Evolutionary conservation across 2,113 vertebrate genomes (phyloP).

Genomic region (Xenopus tropicalis): DNA sequence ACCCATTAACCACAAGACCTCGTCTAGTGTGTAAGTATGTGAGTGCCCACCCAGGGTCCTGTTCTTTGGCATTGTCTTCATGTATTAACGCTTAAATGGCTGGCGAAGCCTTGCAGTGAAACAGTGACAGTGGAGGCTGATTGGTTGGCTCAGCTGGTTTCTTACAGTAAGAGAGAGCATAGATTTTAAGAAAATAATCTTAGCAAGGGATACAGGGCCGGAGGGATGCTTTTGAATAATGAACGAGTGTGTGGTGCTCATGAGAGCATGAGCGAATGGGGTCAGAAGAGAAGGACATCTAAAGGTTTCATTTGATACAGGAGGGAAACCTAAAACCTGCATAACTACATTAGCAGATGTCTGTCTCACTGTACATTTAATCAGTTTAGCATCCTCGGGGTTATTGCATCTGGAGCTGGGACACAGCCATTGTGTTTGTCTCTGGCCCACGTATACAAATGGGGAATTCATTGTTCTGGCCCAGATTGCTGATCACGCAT

Average conservation of each 20-base stretch:
- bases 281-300: conserved; percentile 44
- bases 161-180: no score
- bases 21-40: no score
- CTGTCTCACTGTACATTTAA: conserved; percentile 48
- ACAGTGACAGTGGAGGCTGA: no score
- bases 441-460: neutral
- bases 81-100: no score
- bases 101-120: no score
- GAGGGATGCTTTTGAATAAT: conserved; percentile 53
- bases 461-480: neutral
- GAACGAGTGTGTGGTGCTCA: conserved; percentile 46
- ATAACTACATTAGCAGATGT: conserved; percentile 45
- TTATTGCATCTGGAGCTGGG: conserved; percentile 22
- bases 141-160: no score
- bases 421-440: neutral
- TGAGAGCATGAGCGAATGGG: conserved; percentile 46
- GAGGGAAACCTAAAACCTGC: conserved; percentile 51
- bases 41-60: no score
- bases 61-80: no score
- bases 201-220: conserved; percentile 37
- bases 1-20: no score
- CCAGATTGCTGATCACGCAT: neutral
- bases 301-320: conserved; percentile 51
- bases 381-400: conserved; percentile 39
- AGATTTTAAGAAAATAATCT: conserved; percentile 37